Percentiles rank a stretch among this genome's conserved stretches.
Evolutionary conservation across 2,797 vertebrate species (phyloP).

Genomic region (Meda fulgida): DNA sequence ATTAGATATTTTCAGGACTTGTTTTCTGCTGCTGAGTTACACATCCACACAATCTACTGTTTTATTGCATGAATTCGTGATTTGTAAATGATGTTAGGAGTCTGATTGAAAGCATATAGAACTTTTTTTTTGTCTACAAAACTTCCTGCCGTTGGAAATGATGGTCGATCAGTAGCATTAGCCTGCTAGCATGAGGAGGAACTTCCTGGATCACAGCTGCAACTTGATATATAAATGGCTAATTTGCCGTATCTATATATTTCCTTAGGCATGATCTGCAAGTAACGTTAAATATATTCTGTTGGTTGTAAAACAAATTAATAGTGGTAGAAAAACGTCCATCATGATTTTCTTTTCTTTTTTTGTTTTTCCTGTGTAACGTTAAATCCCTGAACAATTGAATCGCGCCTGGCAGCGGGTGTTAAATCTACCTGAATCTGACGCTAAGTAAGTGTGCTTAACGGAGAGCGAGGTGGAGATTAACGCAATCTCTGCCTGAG

Average conservation of each 20-base stretch:
- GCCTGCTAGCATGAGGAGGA: constrained; percentile 12
- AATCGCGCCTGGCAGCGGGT: neutral
- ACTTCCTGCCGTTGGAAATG: neutral
- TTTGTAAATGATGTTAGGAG: neutral
- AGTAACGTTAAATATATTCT: neutral
- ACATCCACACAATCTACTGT: neutral
- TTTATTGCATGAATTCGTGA: too few relatives aligned
- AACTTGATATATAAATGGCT: too few relatives aligned
- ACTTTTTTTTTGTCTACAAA: neutral
- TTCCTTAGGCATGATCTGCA: too few relatives aligned
- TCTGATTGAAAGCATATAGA: neutral
- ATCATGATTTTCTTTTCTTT: neutral
- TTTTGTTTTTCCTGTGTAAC: neutral
- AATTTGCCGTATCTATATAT: neutral
- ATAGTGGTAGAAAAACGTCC: neutral
- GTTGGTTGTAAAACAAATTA: neutral
- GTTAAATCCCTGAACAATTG: neutral
- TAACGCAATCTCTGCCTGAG: neutral
- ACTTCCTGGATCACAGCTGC: constrained; percentile 71
- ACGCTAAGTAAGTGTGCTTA: neutral
- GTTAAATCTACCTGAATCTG: constrained; percentile 8
- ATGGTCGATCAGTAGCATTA: neutral
- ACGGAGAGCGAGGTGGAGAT: constrained; percentile 3
- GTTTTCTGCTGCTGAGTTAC: neutral
- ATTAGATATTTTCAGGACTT: neutral